Evolutionary conservation across 1,140 invertebrate species (phyloP), one percentile per base, ranked within the genome.

Genomic region (Holotrichia oblita): DNA sequence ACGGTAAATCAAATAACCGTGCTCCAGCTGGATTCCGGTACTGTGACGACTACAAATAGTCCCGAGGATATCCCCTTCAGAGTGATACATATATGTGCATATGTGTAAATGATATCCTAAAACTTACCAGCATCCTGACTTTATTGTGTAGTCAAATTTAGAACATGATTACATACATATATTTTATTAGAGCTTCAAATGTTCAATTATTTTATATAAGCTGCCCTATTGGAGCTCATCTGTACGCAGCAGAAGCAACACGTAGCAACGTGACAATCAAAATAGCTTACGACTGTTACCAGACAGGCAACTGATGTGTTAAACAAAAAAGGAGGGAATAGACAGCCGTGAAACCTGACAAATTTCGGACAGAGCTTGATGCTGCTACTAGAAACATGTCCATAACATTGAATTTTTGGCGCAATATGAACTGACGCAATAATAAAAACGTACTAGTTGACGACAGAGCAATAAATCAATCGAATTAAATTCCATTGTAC

Each of bases 311-410:
- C 44, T 55, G 48, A 55, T 55, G n/a, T n/a, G 48, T 17, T 14
- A 14, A 55, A 55, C n/a, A 20, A 55, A 55, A 55, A 55, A 17
- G 17, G 14, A 55, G 0, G 44, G 10, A 10, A 3, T n/a, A 6
- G 12, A 17, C 17, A 17, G 14, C n/a, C 14, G n/a, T 55, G 7
- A 55, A 55, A 55, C 17, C 48, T 17, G 48, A 55, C 48, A 55
- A 55, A 55, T 55, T 55, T 55, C 48, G 48, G 48, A n/a, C n/a
- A 44, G 17, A 55, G 48, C 48, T 55, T 55, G n/a, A 55, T 14
- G 48, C 17, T 6, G 48, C 14, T 55, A 17, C n/a, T 55, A 55
- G 48, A 55, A 55, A 55, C n/a, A 55, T 6, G n/a, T 55, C 17
- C 17, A 55, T 55, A 17, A 55, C n/a, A 55, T 55, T 55, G 14